Conservation (phyloP, 2,888 invertebrate genomes). For the Oxystoma pomonae region DNA sequence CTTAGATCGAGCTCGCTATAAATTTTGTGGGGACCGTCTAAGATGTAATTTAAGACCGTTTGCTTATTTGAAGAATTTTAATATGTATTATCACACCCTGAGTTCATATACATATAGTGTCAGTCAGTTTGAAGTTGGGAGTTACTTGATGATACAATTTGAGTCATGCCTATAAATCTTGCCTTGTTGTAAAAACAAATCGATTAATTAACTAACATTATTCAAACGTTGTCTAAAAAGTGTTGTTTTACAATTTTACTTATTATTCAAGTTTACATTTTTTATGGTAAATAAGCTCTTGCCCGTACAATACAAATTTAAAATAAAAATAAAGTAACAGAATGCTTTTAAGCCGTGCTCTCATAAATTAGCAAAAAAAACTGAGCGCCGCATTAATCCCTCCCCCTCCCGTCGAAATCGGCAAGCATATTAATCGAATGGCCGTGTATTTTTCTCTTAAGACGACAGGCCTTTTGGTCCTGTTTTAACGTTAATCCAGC, state of each 20-base stretch:
- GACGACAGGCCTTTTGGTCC: constrained; percentile 25
- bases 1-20: background rate
- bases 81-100: too few species aligned
- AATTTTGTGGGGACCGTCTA: background rate
- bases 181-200: too few species aligned
- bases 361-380: background rate
- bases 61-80: background rate
- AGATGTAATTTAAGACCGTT: background rate
- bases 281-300: too few species aligned
- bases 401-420: constrained; percentile 27
- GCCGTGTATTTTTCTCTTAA: constrained; percentile 45
- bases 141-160: too few species aligned
- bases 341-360: background rate
- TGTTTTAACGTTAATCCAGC: constrained; percentile 24
- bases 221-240: background rate
- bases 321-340: background rate
- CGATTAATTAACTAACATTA: too few species aligned
- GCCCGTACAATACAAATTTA: too few species aligned
- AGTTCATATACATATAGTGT: too few species aligned
- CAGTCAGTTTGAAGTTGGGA: too few species aligned
- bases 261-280: too few species aligned
- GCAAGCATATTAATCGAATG: constrained; percentile 49
- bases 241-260: too few species aligned
- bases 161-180: too few species aligned
- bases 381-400: constrained; percentile 11